These are phyloP conservation scores for Idaea straminata DNA, from an alignment of 2,888 invertebrate genomes.

Conservation along the genomic window DNA sequence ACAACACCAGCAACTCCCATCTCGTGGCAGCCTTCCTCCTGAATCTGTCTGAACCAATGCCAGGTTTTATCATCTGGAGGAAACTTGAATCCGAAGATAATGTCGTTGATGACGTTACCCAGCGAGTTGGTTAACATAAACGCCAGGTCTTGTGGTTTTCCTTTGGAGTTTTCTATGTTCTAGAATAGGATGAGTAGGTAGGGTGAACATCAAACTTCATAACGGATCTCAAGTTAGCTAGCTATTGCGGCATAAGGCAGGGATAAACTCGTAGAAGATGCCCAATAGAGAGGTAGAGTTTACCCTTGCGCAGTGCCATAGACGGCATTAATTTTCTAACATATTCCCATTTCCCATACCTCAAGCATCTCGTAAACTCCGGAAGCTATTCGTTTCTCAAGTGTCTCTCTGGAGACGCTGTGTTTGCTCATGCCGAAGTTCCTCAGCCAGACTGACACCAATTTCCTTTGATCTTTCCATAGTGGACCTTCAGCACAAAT, in stretches of 20 bases:
- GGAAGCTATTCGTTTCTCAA: conserved; percentile 83
- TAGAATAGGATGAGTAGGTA: conserved; percentile 30
- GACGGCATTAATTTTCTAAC: no score
- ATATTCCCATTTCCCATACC: conserved; percentile 47
- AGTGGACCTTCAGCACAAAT: conserved; percentile 89
- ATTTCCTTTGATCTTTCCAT: conserved; percentile 91
- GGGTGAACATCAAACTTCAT: no score
- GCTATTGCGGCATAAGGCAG: no score
- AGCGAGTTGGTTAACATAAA: conserved; percentile 83
- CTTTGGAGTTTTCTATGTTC: conserved; percentile 52
- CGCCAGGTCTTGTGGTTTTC: conserved; percentile 69
- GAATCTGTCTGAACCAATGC: conserved; percentile 87
- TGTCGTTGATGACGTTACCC: conserved; percentile 87
- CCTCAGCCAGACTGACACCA: conserved; percentile 85
- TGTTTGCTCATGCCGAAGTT: conserved; percentile 86
- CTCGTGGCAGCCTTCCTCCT: conserved; percentile 90
- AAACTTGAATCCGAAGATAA: conserved; percentile 89
- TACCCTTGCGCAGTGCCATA: no score
- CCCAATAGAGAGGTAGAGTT: no score
- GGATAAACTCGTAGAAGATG: no score
- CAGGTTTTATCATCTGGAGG: conserved; percentile 85
- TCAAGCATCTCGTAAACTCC: conserved; percentile 82
- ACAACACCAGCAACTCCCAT: conserved; percentile 91
- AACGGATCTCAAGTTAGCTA: no score
- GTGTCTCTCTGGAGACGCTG: conserved; percentile 78